These are phyloP conservation scores for Calonectris borealis DNA, from an alignment of 2,113 vertebrate genomes.

Conservation along the genomic window DNA sequence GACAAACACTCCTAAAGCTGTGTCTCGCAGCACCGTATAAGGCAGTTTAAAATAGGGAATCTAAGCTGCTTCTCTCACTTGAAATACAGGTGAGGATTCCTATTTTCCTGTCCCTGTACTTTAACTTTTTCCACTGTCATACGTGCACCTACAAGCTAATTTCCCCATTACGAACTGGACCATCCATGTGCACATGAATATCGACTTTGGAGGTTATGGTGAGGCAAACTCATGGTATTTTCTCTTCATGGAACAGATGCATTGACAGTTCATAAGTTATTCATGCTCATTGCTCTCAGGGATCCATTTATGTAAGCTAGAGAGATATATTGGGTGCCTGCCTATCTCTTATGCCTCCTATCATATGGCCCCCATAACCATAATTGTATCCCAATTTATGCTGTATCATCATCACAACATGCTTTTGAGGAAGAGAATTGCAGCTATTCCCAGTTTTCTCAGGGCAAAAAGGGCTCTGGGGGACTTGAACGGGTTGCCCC, in stretches of 20 bases:
- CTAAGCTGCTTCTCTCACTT: not conserved
- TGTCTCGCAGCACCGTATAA: not conserved
- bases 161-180: not conserved
- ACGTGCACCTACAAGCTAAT: not conserved
- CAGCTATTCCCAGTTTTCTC: not conserved
- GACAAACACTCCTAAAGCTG: not conserved
- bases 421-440: not conserved
- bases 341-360: not conserved
- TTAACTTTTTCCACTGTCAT: not conserved
- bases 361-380: not conserved
- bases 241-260: not conserved
- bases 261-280: slow-evolving; percentile 35
- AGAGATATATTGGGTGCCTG: slow-evolving; percentile 22
- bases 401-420: not conserved
- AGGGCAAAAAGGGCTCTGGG: not conserved
- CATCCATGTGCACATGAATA: not conserved
- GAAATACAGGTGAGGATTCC: not conserved
- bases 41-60: not conserved
- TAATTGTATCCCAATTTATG: not conserved
- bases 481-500: not conserved
- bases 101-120: not conserved
- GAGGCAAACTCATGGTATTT: not conserved
- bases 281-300: slow-evolving; percentile 21
- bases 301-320: slow-evolving; percentile 28
- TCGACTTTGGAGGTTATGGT: not conserved